Evolutionary conservation across 1,140 invertebrate species (phyloP), one percentile per base, ranked within the genome.

Genomic region (Eulimnadia texana): DNA sequence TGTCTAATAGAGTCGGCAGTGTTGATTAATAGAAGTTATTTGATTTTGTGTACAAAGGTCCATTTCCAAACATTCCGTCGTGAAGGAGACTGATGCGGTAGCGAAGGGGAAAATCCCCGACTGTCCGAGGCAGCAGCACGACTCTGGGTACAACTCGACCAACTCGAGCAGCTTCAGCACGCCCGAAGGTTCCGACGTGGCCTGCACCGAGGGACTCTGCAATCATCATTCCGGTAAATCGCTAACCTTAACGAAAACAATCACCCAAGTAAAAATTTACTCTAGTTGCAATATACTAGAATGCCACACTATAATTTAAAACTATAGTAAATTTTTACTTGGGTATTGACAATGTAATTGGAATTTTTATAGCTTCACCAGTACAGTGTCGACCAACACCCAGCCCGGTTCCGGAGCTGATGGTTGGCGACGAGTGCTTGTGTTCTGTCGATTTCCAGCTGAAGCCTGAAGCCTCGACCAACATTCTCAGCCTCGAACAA

Each of bases 61-160:
- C 33, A 63, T 80, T 49, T n/a, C 54, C 54, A 53, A 63, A 64
- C 53, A 49, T 22, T 52, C 25, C 27, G 1, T 83, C 88, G 65
- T 79, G 85, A 66, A 86, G 84, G 67, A 88, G 93, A 74, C 84
- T 88, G 67, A 89, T 92, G 70, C 84, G 90, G 72, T 80, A 91
- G 25, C 90, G 84, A 69, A 76, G 85, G 66, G 85, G 84, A 71
- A 88, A 88, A 72, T 90, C 87, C 80, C 91, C 87, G 73, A 84
- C 77, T 68, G 73, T 70, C 61, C 58, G 50, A 52, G 64, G 67
- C 80, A 81, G 67, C 83, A 82, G n/a, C 84, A 85, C 69, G 88
- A 91, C 71, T 88, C 84, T 70, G 87, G 87, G 29, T 90, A 90
- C 69, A 86, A 84, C 22, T 89, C 86, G 24, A 80, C 78, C 68